These are phyloP conservation scores for Rhombomys opimus DNA, from an alignment of 2,113 vertebrate species.

Conservation along the genomic window DNA sequence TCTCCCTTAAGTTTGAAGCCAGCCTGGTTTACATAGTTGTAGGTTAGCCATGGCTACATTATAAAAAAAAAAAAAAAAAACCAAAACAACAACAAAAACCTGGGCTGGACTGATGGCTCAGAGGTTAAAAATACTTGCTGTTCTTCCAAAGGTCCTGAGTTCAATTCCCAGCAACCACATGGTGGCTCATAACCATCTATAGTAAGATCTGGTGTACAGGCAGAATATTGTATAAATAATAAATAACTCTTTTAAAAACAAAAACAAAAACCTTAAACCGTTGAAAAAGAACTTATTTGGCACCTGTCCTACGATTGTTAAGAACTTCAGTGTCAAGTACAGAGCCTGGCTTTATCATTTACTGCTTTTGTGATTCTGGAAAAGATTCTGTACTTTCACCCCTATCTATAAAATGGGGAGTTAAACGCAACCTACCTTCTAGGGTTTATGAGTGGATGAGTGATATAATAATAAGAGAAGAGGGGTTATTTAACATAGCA, in stretches of 20 bases:
- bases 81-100: background rate
- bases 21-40: background rate
- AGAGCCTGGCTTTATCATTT: background rate
- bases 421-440: background rate
- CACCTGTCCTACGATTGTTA: background rate
- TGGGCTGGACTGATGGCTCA: too few relatives aligned
- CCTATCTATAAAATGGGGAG: background rate
- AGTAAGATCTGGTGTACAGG: too few relatives aligned
- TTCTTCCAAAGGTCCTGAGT: too few relatives aligned
- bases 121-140: too few relatives aligned
- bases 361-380: constrained; percentile 45
- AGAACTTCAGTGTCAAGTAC: background rate
- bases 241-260: too few relatives aligned
- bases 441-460: constrained; percentile 48
- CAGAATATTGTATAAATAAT: too few relatives aligned
- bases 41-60: background rate
- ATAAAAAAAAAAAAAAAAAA: background rate
- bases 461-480: constrained; percentile 13
- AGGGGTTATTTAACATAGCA: constrained; percentile 58
- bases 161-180: too few relatives aligned
- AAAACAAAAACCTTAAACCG: background rate
- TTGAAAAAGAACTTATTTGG: background rate
- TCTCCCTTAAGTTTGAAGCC: background rate
- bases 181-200: too few relatives aligned
- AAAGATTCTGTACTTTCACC: constrained; percentile 20